A percentile compares a stretch with the other conserved stretches of the same genome.
These are phyloP conservation scores for Taxidea taxus DNA, from an alignment of 2,113 vertebrate genomes.

Conservation along the genomic window DNA sequence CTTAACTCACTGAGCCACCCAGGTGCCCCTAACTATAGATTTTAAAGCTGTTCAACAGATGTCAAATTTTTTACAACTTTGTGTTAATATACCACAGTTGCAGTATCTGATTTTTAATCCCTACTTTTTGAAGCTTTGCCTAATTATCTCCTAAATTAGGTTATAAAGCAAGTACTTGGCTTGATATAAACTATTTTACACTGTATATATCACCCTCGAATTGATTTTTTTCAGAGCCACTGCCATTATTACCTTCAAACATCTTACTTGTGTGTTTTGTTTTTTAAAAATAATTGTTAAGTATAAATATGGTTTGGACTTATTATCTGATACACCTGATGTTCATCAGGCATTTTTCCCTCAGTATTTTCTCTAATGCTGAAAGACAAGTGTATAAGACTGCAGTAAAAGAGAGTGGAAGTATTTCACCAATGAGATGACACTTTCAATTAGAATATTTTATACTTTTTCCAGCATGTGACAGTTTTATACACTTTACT, in stretches of 20 bases:
- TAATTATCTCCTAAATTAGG: neutral
- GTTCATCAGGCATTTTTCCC: neutral
- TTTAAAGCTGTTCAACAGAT: neutral
- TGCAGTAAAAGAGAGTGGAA: slow-evolving; percentile 11
- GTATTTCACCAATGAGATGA: slow-evolving; percentile 48
- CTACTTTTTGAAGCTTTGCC: neutral
- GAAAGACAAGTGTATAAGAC: neutral
- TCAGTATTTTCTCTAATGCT: neutral
- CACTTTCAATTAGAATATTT: slow-evolving; percentile 69
- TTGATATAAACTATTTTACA: neutral
- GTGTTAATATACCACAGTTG: neutral
- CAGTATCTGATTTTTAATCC: neutral
- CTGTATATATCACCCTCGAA: neutral
- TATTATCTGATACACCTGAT: neutral
- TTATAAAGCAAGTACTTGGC: neutral
- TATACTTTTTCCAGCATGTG: slow-evolving; percentile 37
- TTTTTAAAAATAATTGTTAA: neutral
- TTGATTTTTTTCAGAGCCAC: neutral
- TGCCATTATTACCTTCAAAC: neutral
- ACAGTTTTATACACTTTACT: slow-evolving; percentile 55
- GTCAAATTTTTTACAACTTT: neutral
- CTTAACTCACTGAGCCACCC: too few relatives aligned
- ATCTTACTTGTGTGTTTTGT: neutral
- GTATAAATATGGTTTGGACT: neutral
- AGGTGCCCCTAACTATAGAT: too few relatives aligned